These are phyloP conservation scores for Bombus terrestris DNA, from an alignment of 1,140 invertebrate species.

Conservation along the genomic window DNA sequence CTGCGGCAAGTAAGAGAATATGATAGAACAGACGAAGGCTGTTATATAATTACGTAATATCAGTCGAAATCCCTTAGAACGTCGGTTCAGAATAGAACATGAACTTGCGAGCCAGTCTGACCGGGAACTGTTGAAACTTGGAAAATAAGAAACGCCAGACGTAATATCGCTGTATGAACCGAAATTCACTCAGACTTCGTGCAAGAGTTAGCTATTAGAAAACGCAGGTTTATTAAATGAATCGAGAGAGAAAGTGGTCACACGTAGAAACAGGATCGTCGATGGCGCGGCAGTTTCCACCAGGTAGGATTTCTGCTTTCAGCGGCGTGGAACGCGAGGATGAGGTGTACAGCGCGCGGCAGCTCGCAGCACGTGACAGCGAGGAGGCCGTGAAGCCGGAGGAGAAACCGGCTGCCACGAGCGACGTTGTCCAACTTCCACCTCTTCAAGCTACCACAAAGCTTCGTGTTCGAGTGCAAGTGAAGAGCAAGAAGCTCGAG, in stretches of 20 bases:
- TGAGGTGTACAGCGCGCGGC: conserved; percentile 92
- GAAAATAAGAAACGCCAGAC: no score
- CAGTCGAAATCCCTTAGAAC: no score
- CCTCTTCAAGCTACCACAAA: neutral
- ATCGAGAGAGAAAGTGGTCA: neutral
- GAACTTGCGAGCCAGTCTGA: no score
- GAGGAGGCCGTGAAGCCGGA: conserved; percentile 37
- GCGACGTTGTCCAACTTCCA: neutral
- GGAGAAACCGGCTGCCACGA: conserved; percentile 40
- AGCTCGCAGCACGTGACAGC: conserved; percentile 81
- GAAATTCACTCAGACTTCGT: no score
- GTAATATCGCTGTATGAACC: no score
- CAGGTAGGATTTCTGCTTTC: conserved; percentile 81
- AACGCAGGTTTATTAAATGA: no score
- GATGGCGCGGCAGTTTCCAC: conserved; percentile 1
- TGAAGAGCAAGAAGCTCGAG: conserved; percentile 10
- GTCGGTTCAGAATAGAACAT: no score
- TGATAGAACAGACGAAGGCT: no score
- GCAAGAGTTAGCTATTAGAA: no score
- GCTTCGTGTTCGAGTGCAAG: conserved; percentile 2
- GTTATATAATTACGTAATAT: no score
- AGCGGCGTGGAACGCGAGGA: conserved; percentile 94
- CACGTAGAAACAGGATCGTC: neutral
- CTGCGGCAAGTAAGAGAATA: no score
- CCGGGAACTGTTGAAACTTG: no score